Evolutionary conservation across 2,888 invertebrate species (phyloP).

Genomic region (Drepana falcataria): DNA sequence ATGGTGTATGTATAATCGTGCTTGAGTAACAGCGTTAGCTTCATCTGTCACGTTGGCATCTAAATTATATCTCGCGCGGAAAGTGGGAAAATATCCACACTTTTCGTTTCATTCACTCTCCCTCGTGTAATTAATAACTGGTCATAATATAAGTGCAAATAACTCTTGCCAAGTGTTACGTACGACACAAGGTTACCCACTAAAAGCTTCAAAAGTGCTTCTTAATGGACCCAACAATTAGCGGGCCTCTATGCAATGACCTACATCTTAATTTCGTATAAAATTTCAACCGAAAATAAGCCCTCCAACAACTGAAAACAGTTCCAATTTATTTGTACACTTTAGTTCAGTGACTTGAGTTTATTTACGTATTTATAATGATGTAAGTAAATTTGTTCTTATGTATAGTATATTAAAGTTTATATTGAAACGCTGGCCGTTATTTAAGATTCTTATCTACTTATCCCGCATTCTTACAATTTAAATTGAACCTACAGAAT

Average conservation of each 20-base stretch:
- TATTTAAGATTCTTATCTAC: slow-evolving; percentile 16
- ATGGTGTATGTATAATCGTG: too few relatives aligned
- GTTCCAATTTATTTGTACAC: slow-evolving; percentile 5
- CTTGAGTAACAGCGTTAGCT: too few relatives aligned
- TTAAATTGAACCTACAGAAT: slow-evolving; percentile 3
- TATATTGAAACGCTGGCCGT: slow-evolving; percentile 12
- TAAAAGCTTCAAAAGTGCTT: slow-evolving; percentile 35
- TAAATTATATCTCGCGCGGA: too few relatives aligned
- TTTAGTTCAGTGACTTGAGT: slow-evolving; percentile 6
- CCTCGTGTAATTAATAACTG: neutral
- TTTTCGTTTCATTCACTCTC: neutral
- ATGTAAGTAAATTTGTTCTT: slow-evolving; percentile 21
- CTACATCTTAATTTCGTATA: slow-evolving; percentile 37
- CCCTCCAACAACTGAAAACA: neutral
- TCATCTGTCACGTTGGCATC: too few relatives aligned
- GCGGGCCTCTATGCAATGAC: slow-evolving; percentile 38
- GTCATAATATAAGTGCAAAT: slow-evolving; percentile 1
- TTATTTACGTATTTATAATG: slow-evolving; percentile 5
- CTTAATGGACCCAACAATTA: slow-evolving; percentile 47
- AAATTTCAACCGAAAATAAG: slow-evolving; percentile 5
- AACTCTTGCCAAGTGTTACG: slow-evolving; percentile 7
- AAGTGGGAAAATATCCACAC: too few relatives aligned
- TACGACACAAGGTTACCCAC: slow-evolving; percentile 21
- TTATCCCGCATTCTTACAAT: slow-evolving; percentile 11
- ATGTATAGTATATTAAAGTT: slow-evolving; percentile 14